These are phyloP conservation scores for Nylanderia fulva DNA, from an alignment of 1,140 invertebrate genomes.

Conservation along the genomic window DNA sequence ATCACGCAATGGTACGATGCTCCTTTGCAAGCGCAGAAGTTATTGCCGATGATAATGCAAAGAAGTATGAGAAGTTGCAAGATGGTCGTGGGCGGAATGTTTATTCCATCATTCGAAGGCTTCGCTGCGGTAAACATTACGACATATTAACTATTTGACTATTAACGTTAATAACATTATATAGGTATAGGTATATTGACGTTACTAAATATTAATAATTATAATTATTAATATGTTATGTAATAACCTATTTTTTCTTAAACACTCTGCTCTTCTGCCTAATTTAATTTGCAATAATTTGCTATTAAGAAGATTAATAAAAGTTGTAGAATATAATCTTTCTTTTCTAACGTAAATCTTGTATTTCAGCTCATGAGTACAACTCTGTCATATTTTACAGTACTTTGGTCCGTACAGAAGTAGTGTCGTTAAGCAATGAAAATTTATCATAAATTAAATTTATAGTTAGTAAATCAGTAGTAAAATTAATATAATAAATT, in stretches of 20 bases:
- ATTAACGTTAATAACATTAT: too few relatives aligned
- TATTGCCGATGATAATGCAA: slow-evolving; percentile 50
- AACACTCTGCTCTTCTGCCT: background rate
- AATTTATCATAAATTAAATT: slow-evolving; percentile 17
- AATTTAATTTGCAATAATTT: background rate
- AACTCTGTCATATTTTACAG: slow-evolving; percentile 42
- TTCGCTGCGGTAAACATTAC: slow-evolving; percentile 32
- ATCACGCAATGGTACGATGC: slow-evolving; percentile 12
- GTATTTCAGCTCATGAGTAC: slow-evolving; percentile 54
- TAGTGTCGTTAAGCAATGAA: background rate
- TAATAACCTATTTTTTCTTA: background rate
- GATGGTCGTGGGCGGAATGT: slow-evolving; percentile 40
- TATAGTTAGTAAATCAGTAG: background rate
- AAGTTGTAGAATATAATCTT: background rate
- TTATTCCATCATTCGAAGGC: slow-evolving; percentile 35
- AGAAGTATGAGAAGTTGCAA: slow-evolving; percentile 54
- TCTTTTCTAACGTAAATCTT: slow-evolving; percentile 1
- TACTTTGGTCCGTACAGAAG: slow-evolving; percentile 36
- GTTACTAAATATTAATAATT: too few relatives aligned
- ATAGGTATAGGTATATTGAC: too few relatives aligned
- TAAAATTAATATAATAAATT: slow-evolving; percentile 2
- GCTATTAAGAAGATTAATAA: slow-evolving; percentile 8
- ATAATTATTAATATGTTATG: too few relatives aligned
- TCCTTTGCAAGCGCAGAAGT: slow-evolving; percentile 34
- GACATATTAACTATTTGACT: background rate